Base-by-base conservation (phyloP, 1,140 invertebrate species). In the Phortica variegata region DNA sequence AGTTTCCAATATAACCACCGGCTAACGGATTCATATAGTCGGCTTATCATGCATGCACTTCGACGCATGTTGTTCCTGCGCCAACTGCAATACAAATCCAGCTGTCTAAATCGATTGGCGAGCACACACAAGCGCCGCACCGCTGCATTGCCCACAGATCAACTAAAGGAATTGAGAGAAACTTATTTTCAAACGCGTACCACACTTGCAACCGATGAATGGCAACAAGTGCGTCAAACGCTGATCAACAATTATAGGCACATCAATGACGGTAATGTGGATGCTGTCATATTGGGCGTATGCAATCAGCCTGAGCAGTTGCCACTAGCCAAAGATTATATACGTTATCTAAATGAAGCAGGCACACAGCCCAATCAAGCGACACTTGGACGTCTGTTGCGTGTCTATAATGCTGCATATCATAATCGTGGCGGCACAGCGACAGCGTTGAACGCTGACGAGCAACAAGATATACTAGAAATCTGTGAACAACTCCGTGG, bases 251-350 rank as follows among this genome's bases (percentile, higher is more conserved):
- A 33, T 17, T 53, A 61, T 21, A 69, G 52, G 46, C 49, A 58
- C 43, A 68, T 82, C 3, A 82, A 73, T 26, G 42, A 68, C 16
- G 65, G 65, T 8, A 83, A 79, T 61, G 68, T 86, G 33, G 84
- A 87, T 77, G 77, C 79, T 32, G 50, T 80, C 6, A 78, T 86
- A 13, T 55, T 86, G 32, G 76, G 79, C 29, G 17, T 78, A 19
- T 83, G 83, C 65, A 56, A 69, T 10, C 50, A 29, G 3, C 40
- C 56, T 0, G 74, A 73, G 10, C 76, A 81, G 18, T 58, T 80
- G 51, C 52, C 80, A 32, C 53, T 78, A 32, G 85, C 80, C 4
- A 77, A 80, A 49, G 78, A 73, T 20, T 88, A 83, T 73, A 62
- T 82, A 7, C 62, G 81, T 7, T 82, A 81, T 77, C 65, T 87